Conservation (phyloP, 2,888 invertebrate genomes). For the Gasteruption jaculator region DNA sequence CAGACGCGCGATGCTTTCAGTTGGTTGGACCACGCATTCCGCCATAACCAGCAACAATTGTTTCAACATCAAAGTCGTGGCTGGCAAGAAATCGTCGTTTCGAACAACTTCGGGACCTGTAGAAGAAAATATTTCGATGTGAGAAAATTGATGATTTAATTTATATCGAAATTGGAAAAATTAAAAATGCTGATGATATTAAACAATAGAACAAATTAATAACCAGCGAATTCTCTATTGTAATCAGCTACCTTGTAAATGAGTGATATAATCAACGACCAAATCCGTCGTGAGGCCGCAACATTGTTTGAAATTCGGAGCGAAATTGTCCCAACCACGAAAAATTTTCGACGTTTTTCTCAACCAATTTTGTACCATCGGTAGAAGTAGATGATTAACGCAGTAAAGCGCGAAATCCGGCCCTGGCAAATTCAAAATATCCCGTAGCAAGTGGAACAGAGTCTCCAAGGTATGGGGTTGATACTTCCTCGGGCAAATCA, state of each 20-base stretch:
- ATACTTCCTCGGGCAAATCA: slow-evolving; percentile 71
- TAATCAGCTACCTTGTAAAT: slow-evolving; percentile 61
- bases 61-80: slow-evolving; percentile 73
- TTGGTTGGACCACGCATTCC: slow-evolving; percentile 87
- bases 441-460: slow-evolving; percentile 77
- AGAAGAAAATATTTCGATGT: neutral
- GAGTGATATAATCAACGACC: slow-evolving; percentile 79
- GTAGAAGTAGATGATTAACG: slow-evolving; percentile 85
- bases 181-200: too few relatives aligned
- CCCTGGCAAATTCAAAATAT: slow-evolving; percentile 76
- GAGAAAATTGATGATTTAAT: slow-evolving; percentile 4
- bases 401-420: slow-evolving; percentile 87
- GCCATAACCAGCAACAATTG: slow-evolving; percentile 81
- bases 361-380: slow-evolving; percentile 91
- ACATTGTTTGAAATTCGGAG: slow-evolving; percentile 91
- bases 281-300: slow-evolving; percentile 90
- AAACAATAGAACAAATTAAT: slow-evolving; percentile 5
- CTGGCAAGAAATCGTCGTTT: slow-evolving; percentile 42
- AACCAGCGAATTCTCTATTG: slow-evolving; percentile 35
- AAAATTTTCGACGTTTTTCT: slow-evolving; percentile 67
- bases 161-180: too few relatives aligned
- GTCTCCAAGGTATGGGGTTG: slow-evolving; percentile 86
- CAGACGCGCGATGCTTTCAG: slow-evolving; percentile 83
- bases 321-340: slow-evolving; percentile 70
- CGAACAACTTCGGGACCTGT: slow-evolving; percentile 38